Base-by-base conservation (phyloP, 2,113 vertebrate genomes). In the Oenanthe melanoleuca region DNA sequence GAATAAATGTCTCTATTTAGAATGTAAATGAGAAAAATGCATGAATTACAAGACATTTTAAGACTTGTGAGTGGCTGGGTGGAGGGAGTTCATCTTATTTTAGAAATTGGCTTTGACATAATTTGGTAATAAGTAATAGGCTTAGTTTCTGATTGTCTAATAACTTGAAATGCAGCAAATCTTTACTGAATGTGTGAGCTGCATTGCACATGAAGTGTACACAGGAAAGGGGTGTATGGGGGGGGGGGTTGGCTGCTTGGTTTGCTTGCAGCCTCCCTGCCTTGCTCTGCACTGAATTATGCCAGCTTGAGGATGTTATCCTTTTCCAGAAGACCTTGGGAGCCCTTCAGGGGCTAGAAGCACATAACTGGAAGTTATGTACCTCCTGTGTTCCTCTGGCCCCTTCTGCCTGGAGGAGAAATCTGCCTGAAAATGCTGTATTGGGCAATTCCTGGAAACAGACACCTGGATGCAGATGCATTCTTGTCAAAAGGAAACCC, bases 101-200 rank as follows among this genome's bases (percentile, higher is more conserved):
- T 52, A 47, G 79, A 82, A 89, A 81, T 1, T 44, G 69, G 66
- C 55, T 88, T 53, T n/a, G 45, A 74, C 45, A 25, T 73, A 81
- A 89, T 80, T 89, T 72, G 72, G 17, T 78, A 77, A 24, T 69
- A 75, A 90, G 40, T 60, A 95, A 90, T 66, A 86, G 63, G 69
- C 83, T 80, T 83, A 60, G n/a, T 69, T 93, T 59, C 50, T 15
- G 64, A 60, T 69, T 86, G 17, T 22, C 72, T n/a, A 38, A 31
- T 25, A 59, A 70, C 55, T 34, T 70, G 72, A 73, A 86, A 70
- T 4, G 72, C 24, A 88, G 55, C 42, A 50, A 77, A 66, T 65
- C 0, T 2, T n/a, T 38, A 17, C 11, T 31, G 45, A 38, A 42
- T 0, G 3, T 4, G 53, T 22, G 31, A 47, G 82, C 42, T 49